Evolutionary conservation across 2,113 vertebrate genomes (phyloP).

Genomic region (Polypterus senegalus): DNA sequence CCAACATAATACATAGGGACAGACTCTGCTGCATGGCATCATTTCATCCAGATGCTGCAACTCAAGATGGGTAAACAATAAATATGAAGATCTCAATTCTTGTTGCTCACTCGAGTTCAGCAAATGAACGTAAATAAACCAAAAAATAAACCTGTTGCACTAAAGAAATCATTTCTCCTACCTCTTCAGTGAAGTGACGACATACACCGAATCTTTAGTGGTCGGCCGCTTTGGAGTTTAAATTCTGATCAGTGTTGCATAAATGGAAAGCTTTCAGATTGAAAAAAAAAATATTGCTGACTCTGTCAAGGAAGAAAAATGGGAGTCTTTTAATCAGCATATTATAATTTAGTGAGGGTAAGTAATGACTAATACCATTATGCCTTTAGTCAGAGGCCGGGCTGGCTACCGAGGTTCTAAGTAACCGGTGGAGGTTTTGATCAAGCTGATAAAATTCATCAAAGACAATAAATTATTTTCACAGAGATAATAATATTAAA

Average conservation of each 20-base stretch:
- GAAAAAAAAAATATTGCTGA: conserved; percentile 24
- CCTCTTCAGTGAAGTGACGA: too few relatives aligned
- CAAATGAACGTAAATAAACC: too few relatives aligned
- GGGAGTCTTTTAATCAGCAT: conserved; percentile 28
- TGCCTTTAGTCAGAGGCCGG: conserved; percentile 24
- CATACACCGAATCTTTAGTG: too few relatives aligned
- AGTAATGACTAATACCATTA: conserved; percentile 28
- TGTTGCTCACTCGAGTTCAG: too few relatives aligned
- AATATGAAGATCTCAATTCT: too few relatives aligned
- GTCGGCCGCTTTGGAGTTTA: conserved; percentile 2
- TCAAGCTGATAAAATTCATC: conserved; percentile 5
- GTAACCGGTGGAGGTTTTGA: conserved; percentile 12
- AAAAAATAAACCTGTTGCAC: neutral
- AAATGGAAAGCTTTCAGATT: conserved; percentile 29
- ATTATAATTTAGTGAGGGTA: conserved; percentile 23
- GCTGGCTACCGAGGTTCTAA: conserved; percentile 25
- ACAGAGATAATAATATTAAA: conserved; percentile 29
- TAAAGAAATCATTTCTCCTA: neutral
- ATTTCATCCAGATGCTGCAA: too few relatives aligned
- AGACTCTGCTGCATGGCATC: too few relatives aligned
- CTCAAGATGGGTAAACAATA: too few relatives aligned
- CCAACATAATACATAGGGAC: too few relatives aligned
- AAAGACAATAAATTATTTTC: conserved; percentile 23
- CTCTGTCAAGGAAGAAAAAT: conserved; percentile 32
- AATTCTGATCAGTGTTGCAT: conserved; percentile 20